Base-by-base conservation (phyloP, 2,797 vertebrate genomes). In the Notolabrus celidotus region DNA sequence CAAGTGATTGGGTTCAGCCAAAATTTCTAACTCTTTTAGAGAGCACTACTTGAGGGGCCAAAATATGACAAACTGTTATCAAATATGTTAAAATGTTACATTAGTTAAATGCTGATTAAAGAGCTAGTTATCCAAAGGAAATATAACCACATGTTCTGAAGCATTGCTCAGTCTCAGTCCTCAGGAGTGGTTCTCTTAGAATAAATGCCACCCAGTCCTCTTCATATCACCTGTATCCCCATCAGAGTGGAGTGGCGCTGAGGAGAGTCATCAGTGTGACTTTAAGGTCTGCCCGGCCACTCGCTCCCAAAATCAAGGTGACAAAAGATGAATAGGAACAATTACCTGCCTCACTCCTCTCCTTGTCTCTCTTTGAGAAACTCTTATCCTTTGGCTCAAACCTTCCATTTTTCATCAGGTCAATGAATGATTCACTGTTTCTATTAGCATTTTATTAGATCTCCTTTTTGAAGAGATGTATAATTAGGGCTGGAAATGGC, bases 361-460 rank as follows among this genome's bases (percentile, higher is more conserved):
- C 49, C 58, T 79, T 76, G 70, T 85, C 66, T 83, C 59, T 74
- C 75, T 87, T 74, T 81, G 77, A 84, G 62, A 82, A 82, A 80
- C 55, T 83, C 63, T 75, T 82, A 76, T 87, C 84, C 70, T 83
- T 83, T 77, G 72, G 55, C 80, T 76, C 75, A 89, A 82, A 79
- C 73, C 83, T 76, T 88, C 65, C 83, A 62, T 89, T 91, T 93
- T 92, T 93, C n/a, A 85, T 94, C 87, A 86, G 80, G 57, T 87
- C 87, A 84, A 82, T 91, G 93, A 93, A 88, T 93, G 89, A 94
- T 92, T 92, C 78, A 90, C 79, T 68, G 72, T 80, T 91, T 89
- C 80, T 90, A 88, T 93, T 88, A 89, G 78, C 92, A 93, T 91
- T 89, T 87, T 90, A 89, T 80, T 91, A 80, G 74, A 87, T 85